Evolutionary conservation across 2,797 vertebrate species (phyloP).

Genomic region (Cuculus canorus): DNA sequence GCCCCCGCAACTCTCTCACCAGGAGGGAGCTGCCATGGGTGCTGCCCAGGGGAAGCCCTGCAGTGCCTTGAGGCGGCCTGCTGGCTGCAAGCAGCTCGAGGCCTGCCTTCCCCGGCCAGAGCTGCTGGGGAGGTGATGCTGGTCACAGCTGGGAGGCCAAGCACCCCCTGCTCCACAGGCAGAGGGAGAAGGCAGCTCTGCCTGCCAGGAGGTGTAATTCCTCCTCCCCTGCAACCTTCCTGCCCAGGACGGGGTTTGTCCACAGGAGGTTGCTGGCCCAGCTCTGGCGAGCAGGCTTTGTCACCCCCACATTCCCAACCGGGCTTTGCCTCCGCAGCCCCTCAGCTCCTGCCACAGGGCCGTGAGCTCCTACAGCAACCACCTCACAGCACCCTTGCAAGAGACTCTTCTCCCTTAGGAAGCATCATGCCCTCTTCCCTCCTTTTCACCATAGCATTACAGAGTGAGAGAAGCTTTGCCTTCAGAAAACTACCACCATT

Average conservation of each 20-base stretch:
- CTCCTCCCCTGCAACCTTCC: too few species aligned
- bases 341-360: not conserved
- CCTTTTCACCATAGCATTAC: rapidly evolving
- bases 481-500: not conserved
- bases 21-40: not conserved
- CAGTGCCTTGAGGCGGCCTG: not conserved
- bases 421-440: rapidly evolving
- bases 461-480: rapidly evolving
- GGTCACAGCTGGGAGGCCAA: not conserved
- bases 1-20: not conserved
- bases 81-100: rapidly evolving
- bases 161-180: rapidly evolving
- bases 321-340: not conserved
- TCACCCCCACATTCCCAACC: rapidly evolving
- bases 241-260: not conserved
- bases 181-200: not conserved
- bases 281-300: rapidly evolving
- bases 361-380: rapidly evolving
- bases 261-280: too few species aligned
- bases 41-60: rapidly evolving
- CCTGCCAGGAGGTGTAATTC: not conserved
- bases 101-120: not conserved
- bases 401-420: not conserved
- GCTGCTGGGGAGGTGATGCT: not conserved
- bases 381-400: not conserved